Conservation (phyloP, 2,888 invertebrate genomes). For the Drosophila dives region DNA sequence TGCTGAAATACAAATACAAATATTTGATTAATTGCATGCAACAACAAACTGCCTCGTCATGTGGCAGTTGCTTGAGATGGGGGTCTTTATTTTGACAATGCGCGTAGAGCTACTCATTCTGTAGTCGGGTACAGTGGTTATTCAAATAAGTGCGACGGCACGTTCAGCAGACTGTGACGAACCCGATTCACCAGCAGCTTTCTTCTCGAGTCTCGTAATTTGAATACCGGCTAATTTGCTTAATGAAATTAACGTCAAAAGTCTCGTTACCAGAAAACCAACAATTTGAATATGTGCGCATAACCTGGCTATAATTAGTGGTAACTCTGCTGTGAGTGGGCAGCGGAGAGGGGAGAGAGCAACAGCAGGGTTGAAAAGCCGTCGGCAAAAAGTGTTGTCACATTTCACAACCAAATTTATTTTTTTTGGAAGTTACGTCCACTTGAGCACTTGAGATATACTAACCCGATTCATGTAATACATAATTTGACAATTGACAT, state of each 20-base stretch:
- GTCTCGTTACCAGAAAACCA: slow-evolving; percentile 18
- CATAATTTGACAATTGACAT: no score
- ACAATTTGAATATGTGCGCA: slow-evolving; percentile 45
- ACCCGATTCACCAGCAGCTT: slow-evolving; percentile 15
- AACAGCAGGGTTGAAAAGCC: slow-evolving; percentile 26
- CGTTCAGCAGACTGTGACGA: slow-evolving; percentile 28
- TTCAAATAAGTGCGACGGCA: neutral
- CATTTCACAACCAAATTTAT: neutral
- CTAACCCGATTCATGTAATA: neutral
- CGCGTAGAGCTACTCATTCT: neutral
- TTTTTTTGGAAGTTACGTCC: neutral
- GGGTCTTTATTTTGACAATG: slow-evolving; percentile 27
- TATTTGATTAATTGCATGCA: slow-evolving; percentile 62
- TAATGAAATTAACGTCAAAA: slow-evolving; percentile 45
- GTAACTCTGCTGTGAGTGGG: accelerated
- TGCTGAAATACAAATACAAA: slow-evolving; percentile 39
- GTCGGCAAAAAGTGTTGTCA: slow-evolving; percentile 11
- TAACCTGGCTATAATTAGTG: slow-evolving; percentile 31
- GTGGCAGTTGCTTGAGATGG: slow-evolving; percentile 9
- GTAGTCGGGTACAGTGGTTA: neutral
- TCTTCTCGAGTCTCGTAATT: slow-evolving; percentile 34
- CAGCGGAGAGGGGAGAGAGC: neutral
- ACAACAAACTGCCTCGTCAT: slow-evolving; percentile 34
- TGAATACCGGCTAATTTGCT: slow-evolving; percentile 52
- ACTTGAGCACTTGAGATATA: neutral